Base-by-base conservation (phyloP, 2,797 vertebrate genomes). In the Tokudaia tokunoshimensis region DNA sequence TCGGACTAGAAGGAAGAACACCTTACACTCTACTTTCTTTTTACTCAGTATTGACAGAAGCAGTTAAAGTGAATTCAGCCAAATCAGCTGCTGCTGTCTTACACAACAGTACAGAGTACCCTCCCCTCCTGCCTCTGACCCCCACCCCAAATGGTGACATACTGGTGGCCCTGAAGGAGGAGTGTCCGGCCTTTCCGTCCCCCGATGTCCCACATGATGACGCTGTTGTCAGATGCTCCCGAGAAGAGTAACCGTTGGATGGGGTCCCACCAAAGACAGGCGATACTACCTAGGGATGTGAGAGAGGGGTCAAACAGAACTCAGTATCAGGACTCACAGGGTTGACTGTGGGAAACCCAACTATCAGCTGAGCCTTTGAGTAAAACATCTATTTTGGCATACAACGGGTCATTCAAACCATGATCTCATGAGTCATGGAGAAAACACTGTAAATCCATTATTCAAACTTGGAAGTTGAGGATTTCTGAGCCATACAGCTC, bases 191-290 rank as follows among this genome's bases (percentile, higher is more conserved):
- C 99, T 97, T 99, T 99, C 95, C 99, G 99, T 92, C 99, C 99
- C n/a, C 99, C 99, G 12, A 99, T 99, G 98, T 99, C 99, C 99
- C 99, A 99, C 99, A 99, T 99, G 98, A 99, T 99, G 98, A 99
- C 99, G 97, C 99, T 99, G 99, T 99, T 99, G 98, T 99, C 99
- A 0, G 99, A 99, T 9, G 99, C 99, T 92, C 99, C 99, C 0
- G 99, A 99, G 98, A 99, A 99, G 95, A 99, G 99, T 97, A 99
- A 98, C 94, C 99, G 99, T 91, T 99, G 99, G 83, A 99, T 98
- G 0, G 99, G 99, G 96, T 99, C 99, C 99, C 99, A 99, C 99
- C 99, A 99, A 88, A 99, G 99, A 26, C 99, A 98, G 67, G 99
- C 99, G 81, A 99, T 98, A 22, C 99, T 99, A 86, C 99, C 99